Evolutionary conservation across 2,888 invertebrate species (phyloP), one percentile per base, ranked within the genome.

Genomic region (Colostygia pectinataria): DNA sequence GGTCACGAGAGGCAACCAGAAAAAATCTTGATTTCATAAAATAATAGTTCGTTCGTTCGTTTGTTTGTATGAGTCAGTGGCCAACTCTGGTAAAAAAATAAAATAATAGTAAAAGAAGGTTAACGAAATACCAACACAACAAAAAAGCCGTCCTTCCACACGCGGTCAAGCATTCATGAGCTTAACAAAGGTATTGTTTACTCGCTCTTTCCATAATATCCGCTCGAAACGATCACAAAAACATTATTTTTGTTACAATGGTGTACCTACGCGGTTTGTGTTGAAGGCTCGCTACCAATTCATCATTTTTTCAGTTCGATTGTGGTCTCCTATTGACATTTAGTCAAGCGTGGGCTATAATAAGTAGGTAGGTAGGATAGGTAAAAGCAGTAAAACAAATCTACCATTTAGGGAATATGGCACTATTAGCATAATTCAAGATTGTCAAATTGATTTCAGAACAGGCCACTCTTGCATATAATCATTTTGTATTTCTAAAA

Each of bases 181-280:
- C 53, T 49, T 46, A 38, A 59, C 63, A 63, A 55, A 59, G 57
- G 63, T 58, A 67, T 68, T 68, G 64, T 68, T 61, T 60, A 52
- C 59, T 40, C 50, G 32, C 43, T 39, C 53, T 44, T 25, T 38
- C 45, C 55, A 56, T 55, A 50, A 32, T 39, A 45, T 44, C 36
- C 41, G 47, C 39, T 47, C 24, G 47, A 47, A 44, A 48, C 44
- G 48, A 53, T 48, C 40, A 44, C 40, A 48, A 53, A 53, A 53
- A 53, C 48, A 48, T 53, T 53, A 44, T 44, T 48, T 53, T 48
- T 44, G 43, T 39, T 47, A 47, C 37, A 42, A 45, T 37, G 24
- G 43, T 24, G 32, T 32, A 31, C n/a, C n/a, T n/a, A n/a, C 37
- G 42, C 18, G 5, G 41, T 36, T 41, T 41, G 37, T 42, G 13